phyloP scores from a whole-genome alignment of 2,888 invertebrate genomes.

The Elysia crispata region DNA sequence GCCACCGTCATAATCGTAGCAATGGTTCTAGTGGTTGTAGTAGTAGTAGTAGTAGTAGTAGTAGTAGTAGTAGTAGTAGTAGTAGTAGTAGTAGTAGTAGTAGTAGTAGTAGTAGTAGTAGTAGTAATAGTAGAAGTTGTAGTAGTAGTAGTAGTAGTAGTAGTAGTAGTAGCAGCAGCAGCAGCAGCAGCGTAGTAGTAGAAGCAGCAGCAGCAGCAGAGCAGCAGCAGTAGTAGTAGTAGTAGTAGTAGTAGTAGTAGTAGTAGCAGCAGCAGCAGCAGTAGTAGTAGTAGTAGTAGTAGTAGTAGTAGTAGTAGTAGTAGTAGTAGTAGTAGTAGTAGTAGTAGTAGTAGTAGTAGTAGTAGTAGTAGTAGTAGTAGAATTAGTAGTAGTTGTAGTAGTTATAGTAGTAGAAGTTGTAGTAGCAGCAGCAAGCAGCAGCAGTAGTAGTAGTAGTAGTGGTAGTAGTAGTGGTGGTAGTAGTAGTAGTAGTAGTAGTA shows the following conservation, averaged over 20 bases:
- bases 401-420: conserved; percentile 2
- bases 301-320: conserved; percentile 23
- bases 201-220: no score
- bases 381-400: conserved; percentile 6
- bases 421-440: background rate
- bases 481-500: conserved; percentile 21
- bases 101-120: conserved; percentile 27
- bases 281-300: conserved; percentile 17
- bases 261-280: conserved; percentile 1
- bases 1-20: background rate
- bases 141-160: conserved; percentile 26
- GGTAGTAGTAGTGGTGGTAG: conserved; percentile 16
- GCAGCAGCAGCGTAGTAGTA: no score
- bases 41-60: no score
- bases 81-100: conserved; percentile 25
- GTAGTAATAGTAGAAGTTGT: conserved; percentile 25
- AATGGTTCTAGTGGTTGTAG: background rate
- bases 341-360: background rate
- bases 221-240: background rate
- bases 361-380: conserved; percentile 19
- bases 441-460: no score
- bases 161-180: conserved; percentile 9
- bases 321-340: conserved; percentile 4
- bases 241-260: conserved; percentile 19
- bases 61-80: conserved; percentile 19